These are phyloP conservation scores for Pelodytes ibericus DNA, from an alignment of 2,797 vertebrate genomes.

Conservation along the genomic window DNA sequence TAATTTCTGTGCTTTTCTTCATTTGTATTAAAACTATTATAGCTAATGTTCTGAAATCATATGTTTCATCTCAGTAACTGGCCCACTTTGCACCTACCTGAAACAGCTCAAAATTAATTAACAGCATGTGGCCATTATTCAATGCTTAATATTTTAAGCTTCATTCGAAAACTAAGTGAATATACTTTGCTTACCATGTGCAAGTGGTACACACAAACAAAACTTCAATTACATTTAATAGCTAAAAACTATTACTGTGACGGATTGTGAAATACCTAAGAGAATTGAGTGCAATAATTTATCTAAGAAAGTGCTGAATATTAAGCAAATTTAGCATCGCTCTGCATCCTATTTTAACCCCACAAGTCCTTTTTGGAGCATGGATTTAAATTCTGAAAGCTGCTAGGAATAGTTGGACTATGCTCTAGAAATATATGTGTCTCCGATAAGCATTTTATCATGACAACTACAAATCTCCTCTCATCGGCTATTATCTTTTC, in stretches of 20 bases:
- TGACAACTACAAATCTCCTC: slow-evolving; percentile 66
- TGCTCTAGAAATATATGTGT: slow-evolving; percentile 63
- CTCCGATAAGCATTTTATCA: slow-evolving; percentile 70
- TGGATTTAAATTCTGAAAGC: slow-evolving; percentile 75
- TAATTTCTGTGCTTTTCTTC: neutral
- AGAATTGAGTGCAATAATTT: slow-evolving; percentile 74
- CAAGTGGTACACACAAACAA: slow-evolving; percentile 73
- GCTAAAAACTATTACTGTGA: slow-evolving; percentile 77
- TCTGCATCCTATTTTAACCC: slow-evolving; percentile 72
- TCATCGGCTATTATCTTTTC: slow-evolving; percentile 67
- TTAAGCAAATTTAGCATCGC: slow-evolving; percentile 78
- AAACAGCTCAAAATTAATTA: slow-evolving; percentile 63
- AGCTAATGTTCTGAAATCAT: neutral
- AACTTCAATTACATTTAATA: slow-evolving; percentile 75
- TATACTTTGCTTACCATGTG: slow-evolving; percentile 75
- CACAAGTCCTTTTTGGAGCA: slow-evolving; percentile 70
- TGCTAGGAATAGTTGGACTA: slow-evolving; percentile 72
- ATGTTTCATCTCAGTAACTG: neutral
- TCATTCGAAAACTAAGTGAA: slow-evolving; percentile 71
- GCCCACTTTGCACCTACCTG: neutral
- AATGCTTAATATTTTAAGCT: slow-evolving; percentile 44
- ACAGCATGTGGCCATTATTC: slow-evolving; percentile 56
- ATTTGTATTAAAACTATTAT: neutral
- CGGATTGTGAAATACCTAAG: slow-evolving; percentile 76
- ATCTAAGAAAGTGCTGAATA: slow-evolving; percentile 75